Percentiles rank a stretch among this genome's conserved stretches.
phyloP scores from a whole-genome alignment of 2,113 vertebrate genomes.

The Oryzias woworae region DNA sequence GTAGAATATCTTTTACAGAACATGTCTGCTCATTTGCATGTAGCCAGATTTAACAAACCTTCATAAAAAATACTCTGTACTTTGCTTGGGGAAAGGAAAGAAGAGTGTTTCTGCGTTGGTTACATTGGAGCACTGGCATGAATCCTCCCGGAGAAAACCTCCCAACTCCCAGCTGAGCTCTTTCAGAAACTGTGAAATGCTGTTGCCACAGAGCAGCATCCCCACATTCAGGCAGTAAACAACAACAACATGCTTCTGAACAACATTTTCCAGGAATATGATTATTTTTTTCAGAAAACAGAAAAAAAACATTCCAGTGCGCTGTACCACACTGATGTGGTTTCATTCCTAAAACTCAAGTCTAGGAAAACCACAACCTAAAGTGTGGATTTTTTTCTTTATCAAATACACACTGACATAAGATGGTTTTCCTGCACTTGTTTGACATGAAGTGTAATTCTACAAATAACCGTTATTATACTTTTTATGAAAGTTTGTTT shows the following conservation, averaged over 20 bases:
- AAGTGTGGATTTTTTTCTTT: too few species aligned
- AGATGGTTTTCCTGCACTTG: too few species aligned
- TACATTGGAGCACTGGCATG: conserved; percentile 36
- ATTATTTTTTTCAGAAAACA: too few species aligned
- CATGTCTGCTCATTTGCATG: conserved; percentile 39
- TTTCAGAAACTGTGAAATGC: conserved; percentile 44
- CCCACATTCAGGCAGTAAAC: conserved; percentile 29
- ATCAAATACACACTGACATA: too few species aligned
- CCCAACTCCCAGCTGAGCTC: conserved; percentile 38
- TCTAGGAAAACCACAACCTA: too few species aligned
- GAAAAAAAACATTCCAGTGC: too few species aligned
- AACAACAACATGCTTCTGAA: conserved; percentile 20
- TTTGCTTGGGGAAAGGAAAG: conserved; percentile 13
- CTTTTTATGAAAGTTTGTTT: too few species aligned
- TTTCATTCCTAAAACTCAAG: too few species aligned
- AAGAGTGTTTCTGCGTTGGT: conserved; percentile 14
- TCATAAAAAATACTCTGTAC: conserved; percentile 10
- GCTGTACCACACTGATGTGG: too few species aligned
- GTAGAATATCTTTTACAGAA: conserved; percentile 6
- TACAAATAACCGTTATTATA: too few species aligned
- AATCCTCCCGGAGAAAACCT: conserved; percentile 40
- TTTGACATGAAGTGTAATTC: too few species aligned
- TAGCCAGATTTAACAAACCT: conserved; percentile 10
- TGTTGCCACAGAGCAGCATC: conserved; percentile 38
- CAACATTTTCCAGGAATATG: background rate